Conservation (phyloP, 2,113 vertebrate genomes). For the Sarotherodon lohbergeri region DNA sequence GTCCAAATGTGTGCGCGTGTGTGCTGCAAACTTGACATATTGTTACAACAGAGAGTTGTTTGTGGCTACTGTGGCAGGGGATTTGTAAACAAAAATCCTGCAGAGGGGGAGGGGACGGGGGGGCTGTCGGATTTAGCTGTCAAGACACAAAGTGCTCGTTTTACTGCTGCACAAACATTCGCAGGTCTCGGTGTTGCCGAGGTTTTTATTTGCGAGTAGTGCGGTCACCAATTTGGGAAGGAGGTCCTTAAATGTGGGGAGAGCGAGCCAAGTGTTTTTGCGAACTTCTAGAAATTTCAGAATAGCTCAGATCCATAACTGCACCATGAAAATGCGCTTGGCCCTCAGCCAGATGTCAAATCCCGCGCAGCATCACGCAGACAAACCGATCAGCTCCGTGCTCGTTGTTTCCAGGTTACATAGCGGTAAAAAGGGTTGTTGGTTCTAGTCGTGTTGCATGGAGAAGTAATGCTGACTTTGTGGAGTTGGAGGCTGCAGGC, state of each 20-base stretch:
- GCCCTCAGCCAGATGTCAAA: neutral
- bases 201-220: neutral
- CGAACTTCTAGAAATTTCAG: neutral
- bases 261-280: neutral
- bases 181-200: conserved; percentile 8
- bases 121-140: conserved; percentile 33
- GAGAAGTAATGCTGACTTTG: neutral
- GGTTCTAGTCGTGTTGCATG: neutral
- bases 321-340: neutral
- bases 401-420: neutral
- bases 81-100: conserved; percentile 66
- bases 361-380: neutral
- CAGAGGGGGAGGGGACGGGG: neutral
- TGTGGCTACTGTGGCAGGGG: conserved; percentile 28
- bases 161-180: conserved; percentile 31
- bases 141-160: conserved; percentile 58
- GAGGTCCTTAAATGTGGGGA: neutral
- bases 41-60: neutral
- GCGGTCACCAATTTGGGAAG: neutral
- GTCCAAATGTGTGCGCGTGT: neutral
- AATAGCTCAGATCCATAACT: neutral
- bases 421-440: neutral
- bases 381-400: neutral
- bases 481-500: neutral
- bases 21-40: neutral